Evolutionary conservation across 2,113 vertebrate species (phyloP).

Genomic region (Sebastes schlegelii): DNA sequence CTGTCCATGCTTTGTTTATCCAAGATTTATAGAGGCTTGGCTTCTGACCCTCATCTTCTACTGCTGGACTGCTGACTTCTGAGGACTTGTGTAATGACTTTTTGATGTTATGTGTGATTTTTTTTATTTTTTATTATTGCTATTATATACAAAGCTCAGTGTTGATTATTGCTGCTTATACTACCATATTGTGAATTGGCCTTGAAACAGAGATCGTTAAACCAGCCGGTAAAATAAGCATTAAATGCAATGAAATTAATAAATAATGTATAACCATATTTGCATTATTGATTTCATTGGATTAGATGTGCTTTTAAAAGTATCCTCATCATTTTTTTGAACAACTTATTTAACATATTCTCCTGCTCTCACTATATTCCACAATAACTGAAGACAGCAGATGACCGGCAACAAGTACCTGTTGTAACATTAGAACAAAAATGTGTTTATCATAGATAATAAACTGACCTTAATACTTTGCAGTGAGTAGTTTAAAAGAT

Average conservation of each 20-base stretch:
- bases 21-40: conserved; percentile 11
- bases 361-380: background rate
- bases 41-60: background rate
- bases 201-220: background rate
- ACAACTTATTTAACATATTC: background rate
- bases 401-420: conserved; percentile 9
- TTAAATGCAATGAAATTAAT: background rate
- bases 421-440: conserved; percentile 24
- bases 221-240: background rate
- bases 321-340: background rate
- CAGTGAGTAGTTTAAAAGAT: conserved; percentile 26
- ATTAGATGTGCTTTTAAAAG: conserved; percentile 8
- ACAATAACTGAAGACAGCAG: background rate
- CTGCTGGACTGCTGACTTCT: background rate
- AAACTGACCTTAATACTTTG: background rate
- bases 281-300: background rate
- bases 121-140: background rate
- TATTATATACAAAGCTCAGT: background rate
- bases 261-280: background rate
- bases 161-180: background rate
- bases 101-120: background rate
- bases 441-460: background rate
- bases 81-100: background rate
- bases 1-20: conserved; percentile 16
- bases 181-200: background rate